Evolutionary conservation across 2,113 vertebrate genomes (phyloP), one percentile per base, ranked within the genome.

Genomic region (Piprites chloris): DNA sequence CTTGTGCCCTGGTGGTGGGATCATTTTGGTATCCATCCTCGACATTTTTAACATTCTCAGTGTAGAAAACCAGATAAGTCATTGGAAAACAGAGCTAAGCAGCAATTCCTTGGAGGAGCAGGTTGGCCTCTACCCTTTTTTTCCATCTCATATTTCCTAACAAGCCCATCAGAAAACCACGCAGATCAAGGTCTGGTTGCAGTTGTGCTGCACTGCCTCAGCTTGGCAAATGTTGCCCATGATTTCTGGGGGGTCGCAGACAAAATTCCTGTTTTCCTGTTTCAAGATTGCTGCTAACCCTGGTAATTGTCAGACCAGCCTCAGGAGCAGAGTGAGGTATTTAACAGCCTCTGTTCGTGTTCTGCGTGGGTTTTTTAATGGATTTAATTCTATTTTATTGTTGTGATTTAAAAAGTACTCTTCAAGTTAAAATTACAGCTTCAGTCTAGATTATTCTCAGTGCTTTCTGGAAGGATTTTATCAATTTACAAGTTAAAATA

Each of bases 371-470:
- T 91, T 88, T 96, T 94, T 94, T 95, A 96, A 96, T 96, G 93
- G 89, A 91, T 96, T 94, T 96, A 96, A 96, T 96, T 96, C 78
- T 96, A 46, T 94, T 97, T 96, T 96, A 96, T 87, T 96, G 91
- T 97, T 96, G 88, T 91, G 89, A 93, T 96, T 96, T 89, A 23
- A 93, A 93, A 96, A 96, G 89, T 94, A 42, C 93, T 93, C 66
- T 76, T 94, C 81, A 71, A 88, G 93, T 69, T 96, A 59, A 95
- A 97, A 97, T 96, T 96, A 91, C 85, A 95, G 91, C 87, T 95
- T 85, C 78, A 35, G 87, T 76, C 69, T 96, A 62, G 67, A 94
- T 93, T 86, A 44, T 94, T 95, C 78, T 79, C 37, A 17, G 78
- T n/a, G 78, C 78, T 90, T 96, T 96, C 87, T 96, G 85, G 82